Evolutionary conservation across 1,140 invertebrate species (phyloP), one percentile per base, ranked within the genome.

Genomic region (Yoshiicerus persimilis): DNA sequence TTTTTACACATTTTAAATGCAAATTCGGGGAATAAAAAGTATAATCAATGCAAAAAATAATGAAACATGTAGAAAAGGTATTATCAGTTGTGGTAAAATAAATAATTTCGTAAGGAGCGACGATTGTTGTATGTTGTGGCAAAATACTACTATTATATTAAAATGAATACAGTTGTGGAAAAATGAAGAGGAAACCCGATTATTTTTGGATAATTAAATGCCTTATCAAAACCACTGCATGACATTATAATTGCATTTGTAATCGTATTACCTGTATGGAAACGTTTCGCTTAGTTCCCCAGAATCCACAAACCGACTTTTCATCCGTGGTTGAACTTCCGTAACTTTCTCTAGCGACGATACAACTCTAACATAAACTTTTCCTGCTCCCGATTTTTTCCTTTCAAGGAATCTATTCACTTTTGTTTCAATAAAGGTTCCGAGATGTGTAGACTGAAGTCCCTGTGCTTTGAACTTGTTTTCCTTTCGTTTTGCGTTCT

Each of bases 301-400:
- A 1, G n/a, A 39, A 5, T 98, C 97, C 10, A 97, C 97, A 93
- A 98, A 99, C 89, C 97, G 94, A 80, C 92, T 94, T 90, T 96
- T 96, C 98, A 99, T 99, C 32, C 97, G 97, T 10, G 98, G 97
- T 92, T 99, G 99, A 0, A 99, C 98, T 93, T 99, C 98, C 1
- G 98, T 98, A 84, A 97, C 95, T 93, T 99, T 99, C 91, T 99
- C 98, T 16, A 97, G 97, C 91, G 97, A 98, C 1, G 98, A 97
- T 20, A 99, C 97, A 4, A 99, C 98, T 89, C 99, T 95, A 90
- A 99, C 99, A 89, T 96, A 96, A 20, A 99, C 98, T 92, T 99
- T 98, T 20, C 98, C 98, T 87, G 97, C 97, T 86, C 97, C 96
- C 56, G 96, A 96, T 93, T 97, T 97, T 93, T 99, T 99, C 92